phyloP scores from a whole-genome alignment of 1,140 invertebrate species.

The Euborellia annulipes region DNA sequence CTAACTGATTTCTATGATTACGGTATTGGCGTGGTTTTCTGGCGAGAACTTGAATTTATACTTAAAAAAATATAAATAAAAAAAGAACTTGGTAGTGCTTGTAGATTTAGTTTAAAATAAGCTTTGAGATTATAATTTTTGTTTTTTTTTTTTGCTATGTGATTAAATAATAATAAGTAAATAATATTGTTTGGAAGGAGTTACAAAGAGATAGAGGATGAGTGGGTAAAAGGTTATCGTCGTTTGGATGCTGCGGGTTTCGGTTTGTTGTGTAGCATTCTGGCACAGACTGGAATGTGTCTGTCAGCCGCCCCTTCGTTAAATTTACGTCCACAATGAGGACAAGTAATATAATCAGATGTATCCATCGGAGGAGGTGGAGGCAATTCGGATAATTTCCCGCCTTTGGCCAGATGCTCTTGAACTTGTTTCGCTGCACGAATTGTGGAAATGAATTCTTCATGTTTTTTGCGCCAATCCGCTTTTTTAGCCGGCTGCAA shows the following conservation, averaged over 20 bases:
- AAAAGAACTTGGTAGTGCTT: too few relatives aligned
- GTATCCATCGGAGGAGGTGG: constrained; percentile 74
- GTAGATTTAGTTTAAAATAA: too few relatives aligned
- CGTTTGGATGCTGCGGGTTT: constrained; percentile 23
- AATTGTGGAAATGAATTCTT: constrained; percentile 81
- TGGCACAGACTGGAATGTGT: constrained; percentile 86
- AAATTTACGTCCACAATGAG: constrained; percentile 78
- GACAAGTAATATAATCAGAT: constrained; percentile 82
- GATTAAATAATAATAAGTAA: too few relatives aligned
- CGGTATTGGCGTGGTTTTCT: too few relatives aligned
- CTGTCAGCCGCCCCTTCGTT: constrained; percentile 71
- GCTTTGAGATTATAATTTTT: too few relatives aligned
- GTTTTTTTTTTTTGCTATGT: too few relatives aligned
- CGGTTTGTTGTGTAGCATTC: constrained; percentile 68
- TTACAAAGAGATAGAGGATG: too few relatives aligned
- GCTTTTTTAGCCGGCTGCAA: constrained; percentile 34
- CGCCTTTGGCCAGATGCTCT: constrained; percentile 66
- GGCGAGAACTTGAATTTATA: too few relatives aligned
- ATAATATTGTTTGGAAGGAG: too few relatives aligned
- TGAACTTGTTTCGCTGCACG: constrained; percentile 79
- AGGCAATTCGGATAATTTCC: constrained; percentile 70
- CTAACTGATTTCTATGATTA: too few relatives aligned
- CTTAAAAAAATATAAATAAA: too few relatives aligned
- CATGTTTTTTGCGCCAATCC: constrained; percentile 83
- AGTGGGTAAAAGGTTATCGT: too few relatives aligned